These are phyloP conservation scores for Ptilonorhynchus violaceus DNA, from an alignment of 2,113 vertebrate species.

Conservation along the genomic window DNA sequence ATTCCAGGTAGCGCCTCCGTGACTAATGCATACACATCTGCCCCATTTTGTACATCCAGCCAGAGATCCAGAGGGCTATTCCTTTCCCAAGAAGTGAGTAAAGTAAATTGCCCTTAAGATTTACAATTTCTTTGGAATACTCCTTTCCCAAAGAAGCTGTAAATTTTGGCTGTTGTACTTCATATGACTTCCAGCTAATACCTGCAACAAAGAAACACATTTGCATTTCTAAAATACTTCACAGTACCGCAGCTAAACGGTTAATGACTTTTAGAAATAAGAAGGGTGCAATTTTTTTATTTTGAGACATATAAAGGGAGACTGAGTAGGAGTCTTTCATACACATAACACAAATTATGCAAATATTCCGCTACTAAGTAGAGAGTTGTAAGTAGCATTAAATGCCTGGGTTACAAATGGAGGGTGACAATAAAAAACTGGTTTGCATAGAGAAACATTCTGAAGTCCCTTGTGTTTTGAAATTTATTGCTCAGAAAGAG, in stretches of 20 bases:
- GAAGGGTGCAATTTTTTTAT: not conserved
- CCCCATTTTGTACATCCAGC: not conserved
- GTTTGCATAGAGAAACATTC: not conserved
- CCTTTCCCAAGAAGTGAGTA: not conserved
- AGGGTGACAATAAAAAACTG: not conserved
- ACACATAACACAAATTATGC: not conserved
- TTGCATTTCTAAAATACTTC: not conserved
- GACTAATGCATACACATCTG: not conserved
- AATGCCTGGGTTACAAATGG: not conserved
- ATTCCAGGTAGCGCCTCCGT: fast-evolving
- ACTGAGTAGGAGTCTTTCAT: not conserved
- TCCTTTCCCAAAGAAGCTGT: not conserved
- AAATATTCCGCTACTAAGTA: conserved; percentile 17
- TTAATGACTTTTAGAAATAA: not conserved
- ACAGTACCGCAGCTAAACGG: not conserved
- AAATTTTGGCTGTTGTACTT: not conserved
- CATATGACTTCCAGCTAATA: not conserved
- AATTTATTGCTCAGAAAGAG: not conserved
- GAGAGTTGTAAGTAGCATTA: not conserved
- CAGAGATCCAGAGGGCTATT: not conserved
- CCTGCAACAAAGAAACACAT: not conserved
- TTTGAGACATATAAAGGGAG: not conserved
- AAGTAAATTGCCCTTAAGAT: not conserved
- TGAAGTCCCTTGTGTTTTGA: not conserved
- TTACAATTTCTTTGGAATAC: not conserved